These are phyloP conservation scores for Crematogaster levior DNA, from an alignment of 2,888 invertebrate genomes.

Conservation along the genomic window DNA sequence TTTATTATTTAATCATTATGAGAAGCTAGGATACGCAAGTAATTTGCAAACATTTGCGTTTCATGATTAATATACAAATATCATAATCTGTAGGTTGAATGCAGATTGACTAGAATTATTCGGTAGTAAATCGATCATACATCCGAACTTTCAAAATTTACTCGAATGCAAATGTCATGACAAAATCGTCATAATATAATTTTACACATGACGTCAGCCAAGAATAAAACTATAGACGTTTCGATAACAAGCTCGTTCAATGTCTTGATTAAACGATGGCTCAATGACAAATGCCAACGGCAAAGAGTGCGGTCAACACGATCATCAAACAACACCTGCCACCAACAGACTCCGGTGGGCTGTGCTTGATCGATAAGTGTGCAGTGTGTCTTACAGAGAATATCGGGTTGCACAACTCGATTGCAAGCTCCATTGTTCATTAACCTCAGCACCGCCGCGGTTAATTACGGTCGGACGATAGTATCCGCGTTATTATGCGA, in stretches of 20 bases:
- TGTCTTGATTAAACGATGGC: constrained; percentile 62
- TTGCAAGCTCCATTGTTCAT: constrained; percentile 65
- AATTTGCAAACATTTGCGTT: constrained; percentile 26
- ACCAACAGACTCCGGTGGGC: constrained; percentile 53
- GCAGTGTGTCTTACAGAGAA: constrained; percentile 62
- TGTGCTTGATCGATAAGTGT: constrained; percentile 71
- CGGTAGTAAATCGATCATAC: neutral
- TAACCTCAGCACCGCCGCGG: constrained; percentile 58
- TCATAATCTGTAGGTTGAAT: neutral
- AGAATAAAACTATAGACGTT: neutral
- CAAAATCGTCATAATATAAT: neutral
- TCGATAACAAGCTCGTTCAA: constrained; percentile 45
- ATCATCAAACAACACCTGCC: constrained; percentile 70
- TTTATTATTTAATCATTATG: constrained; percentile 44
- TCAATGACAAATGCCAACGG: constrained; percentile 59
- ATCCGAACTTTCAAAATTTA: neutral
- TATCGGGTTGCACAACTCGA: constrained; percentile 53
- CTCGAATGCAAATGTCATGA: neutral
- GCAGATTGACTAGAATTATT: neutral
- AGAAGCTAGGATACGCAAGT: neutral
- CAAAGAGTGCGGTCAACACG: constrained; percentile 67
- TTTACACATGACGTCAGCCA: neutral
- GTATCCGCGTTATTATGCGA: constrained; percentile 44
- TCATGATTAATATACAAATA: constrained; percentile 4
- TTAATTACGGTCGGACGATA: constrained; percentile 44